Evolutionary conservation across 2,113 vertebrate species (phyloP).

Genomic region (Chaetura pelagica): DNA sequence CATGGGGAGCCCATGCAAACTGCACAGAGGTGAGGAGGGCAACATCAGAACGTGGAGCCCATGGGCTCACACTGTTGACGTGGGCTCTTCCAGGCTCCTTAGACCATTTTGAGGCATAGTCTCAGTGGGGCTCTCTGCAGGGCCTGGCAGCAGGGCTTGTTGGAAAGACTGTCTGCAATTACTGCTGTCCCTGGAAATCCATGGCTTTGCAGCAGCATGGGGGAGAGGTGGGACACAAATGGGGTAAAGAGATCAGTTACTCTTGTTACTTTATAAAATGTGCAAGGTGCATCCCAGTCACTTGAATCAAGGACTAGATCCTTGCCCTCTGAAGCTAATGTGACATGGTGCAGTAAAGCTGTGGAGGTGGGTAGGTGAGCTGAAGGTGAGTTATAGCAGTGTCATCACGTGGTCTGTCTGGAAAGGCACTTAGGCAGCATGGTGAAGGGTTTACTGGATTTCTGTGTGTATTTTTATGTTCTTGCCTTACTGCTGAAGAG

Average conservation of each 20-base stretch:
- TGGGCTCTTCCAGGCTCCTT: background rate
- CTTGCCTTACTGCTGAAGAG: conserved; percentile 56
- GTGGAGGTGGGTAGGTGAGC: background rate
- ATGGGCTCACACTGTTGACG: accelerated
- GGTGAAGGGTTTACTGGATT: conserved; percentile 47
- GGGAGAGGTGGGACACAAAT: background rate
- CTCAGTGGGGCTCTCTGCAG: accelerated
- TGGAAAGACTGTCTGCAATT: background rate
- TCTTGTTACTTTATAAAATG: background rate
- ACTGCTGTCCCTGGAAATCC: background rate
- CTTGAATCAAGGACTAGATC: background rate
- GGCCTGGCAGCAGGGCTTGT: background rate
- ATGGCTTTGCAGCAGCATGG: background rate
- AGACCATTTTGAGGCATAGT: background rate
- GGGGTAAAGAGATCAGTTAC: background rate
- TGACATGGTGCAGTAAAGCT: background rate
- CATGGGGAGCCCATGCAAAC: conserved; percentile 69
- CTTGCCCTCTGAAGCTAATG: background rate
- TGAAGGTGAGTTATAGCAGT: background rate
- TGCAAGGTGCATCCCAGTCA: background rate
- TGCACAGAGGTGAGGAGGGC: conserved; percentile 71
- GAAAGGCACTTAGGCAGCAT: conserved; percentile 1
- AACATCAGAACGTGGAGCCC: background rate
- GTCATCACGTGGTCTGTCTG: background rate
- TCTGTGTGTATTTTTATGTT: conserved; percentile 64